Conservation (phyloP, 2,888 invertebrate genomes). For the Epirrhoe tristata region DNA sequence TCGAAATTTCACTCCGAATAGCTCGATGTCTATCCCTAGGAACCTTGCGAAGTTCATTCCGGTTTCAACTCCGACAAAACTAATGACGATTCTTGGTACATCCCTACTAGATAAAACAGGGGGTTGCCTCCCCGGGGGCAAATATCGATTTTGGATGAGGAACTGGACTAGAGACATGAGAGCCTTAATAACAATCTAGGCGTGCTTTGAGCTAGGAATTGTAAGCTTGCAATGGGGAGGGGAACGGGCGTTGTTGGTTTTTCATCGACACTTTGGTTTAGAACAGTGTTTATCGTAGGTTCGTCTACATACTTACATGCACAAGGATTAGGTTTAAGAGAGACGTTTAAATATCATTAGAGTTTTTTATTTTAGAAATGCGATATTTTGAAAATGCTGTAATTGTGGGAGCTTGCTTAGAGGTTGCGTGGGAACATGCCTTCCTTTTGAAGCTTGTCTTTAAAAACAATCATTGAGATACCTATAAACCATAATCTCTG, state of each 20-base stretch:
- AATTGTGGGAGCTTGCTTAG: no score
- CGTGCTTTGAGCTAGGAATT: slow-evolving; percentile 54
- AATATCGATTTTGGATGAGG: slow-evolving; percentile 84
- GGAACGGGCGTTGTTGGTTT: slow-evolving; percentile 1
- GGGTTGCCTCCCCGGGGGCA: slow-evolving; percentile 67
- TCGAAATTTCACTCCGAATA: no score
- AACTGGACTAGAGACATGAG: slow-evolving; percentile 84
- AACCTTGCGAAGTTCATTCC: background rate
- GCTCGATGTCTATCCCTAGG: background rate
- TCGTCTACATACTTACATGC: no score
- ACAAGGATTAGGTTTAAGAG: no score
- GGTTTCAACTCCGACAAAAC: slow-evolving; percentile 4
- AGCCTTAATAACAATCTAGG: slow-evolving; percentile 81
- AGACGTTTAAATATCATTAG: no score
- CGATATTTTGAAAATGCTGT: no score
- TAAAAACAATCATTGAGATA: no score
- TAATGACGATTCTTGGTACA: slow-evolving; percentile 14
- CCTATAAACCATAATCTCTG: no score
- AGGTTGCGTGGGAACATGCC: no score
- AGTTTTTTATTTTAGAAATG: no score
- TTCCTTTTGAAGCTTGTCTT: no score
- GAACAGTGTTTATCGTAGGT: background rate
- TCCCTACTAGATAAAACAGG: slow-evolving; percentile 68
- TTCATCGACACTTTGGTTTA: background rate
- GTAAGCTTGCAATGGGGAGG: slow-evolving; percentile 45